Evolutionary conservation across 2,888 invertebrate species (phyloP).

Genomic region (Scaptomyza reducta): DNA sequence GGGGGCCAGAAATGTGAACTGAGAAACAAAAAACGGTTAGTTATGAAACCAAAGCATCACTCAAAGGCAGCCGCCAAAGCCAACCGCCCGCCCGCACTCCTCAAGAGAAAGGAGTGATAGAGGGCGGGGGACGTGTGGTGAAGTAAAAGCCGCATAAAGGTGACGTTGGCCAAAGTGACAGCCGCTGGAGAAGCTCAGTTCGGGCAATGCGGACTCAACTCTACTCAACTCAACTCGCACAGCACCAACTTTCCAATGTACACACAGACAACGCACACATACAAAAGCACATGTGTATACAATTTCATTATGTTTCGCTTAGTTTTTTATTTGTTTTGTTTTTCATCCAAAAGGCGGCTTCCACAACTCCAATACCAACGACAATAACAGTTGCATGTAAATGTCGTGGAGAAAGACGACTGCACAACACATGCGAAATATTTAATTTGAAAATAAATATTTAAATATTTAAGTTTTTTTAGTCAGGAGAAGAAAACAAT

Average conservation of each 20-base stretch:
- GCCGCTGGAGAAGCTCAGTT: slow-evolving; percentile 59
- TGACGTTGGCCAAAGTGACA: slow-evolving; percentile 63
- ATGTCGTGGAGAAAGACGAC: slow-evolving; percentile 19
- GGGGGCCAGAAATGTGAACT: slow-evolving; percentile 63
- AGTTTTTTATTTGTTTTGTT: slow-evolving; percentile 19
- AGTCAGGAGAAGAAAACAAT: neutral
- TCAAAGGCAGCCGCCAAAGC: slow-evolving; percentile 74
- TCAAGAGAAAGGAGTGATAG: slow-evolving; percentile 6
- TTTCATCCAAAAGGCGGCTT: slow-evolving; percentile 11
- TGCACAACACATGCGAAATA: neutral
- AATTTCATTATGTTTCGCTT: slow-evolving; percentile 73
- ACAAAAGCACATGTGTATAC: slow-evolving; percentile 49
- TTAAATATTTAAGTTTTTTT: neutral
- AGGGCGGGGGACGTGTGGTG: neutral
- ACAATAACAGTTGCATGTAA: slow-evolving; percentile 54
- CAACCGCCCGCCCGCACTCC: slow-evolving; percentile 78
- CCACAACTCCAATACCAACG: slow-evolving; percentile 21
- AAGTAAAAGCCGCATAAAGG: slow-evolving; percentile 31
- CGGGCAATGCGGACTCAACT: slow-evolving; percentile 52
- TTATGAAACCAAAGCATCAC: slow-evolving; percentile 80
- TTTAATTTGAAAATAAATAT: neutral
- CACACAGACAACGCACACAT: slow-evolving; percentile 32
- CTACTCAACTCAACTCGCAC: slow-evolving; percentile 15
- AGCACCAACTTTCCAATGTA: slow-evolving; percentile 73
- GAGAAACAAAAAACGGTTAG: slow-evolving; percentile 67